Evolutionary conservation across 2,888 invertebrate genomes (phyloP), one percentile per base, ranked within the genome.

Genomic region (Cantharis rufa): DNA sequence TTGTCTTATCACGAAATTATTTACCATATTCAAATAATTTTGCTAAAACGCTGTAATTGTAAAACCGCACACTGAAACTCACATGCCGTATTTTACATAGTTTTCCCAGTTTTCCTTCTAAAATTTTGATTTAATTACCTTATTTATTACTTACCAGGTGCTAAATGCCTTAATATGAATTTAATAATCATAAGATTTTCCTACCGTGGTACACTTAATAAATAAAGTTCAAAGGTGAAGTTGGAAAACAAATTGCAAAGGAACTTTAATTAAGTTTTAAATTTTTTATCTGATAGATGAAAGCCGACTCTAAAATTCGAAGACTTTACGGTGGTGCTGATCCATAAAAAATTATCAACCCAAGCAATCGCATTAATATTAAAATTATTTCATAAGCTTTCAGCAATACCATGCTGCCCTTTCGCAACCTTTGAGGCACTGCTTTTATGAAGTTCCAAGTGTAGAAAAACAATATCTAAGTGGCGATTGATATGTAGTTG

Each of bases 11-110:
- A 21, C 21, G 24, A 66, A 66, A 66, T 66, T 66, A 66, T 66
- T 66, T 66, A 66, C 64, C 64, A 66, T 24, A 66, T 66, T 66
- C 64, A 66, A 66, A 66, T 66, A 66, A 66, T 66, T 66, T 66
- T 66, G 21, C 64, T 66, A 24, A 66, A 66, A 66, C 24, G 2
- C 21, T 66, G 21, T 24, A 66, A 66, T 66, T 66, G 21, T 66
- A 21, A 48, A 66, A 66, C 64, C 64, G n/a, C 64, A 66, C 64
- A 13, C 64, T 66, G 24, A 66, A 66, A 21, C 21, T 21, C 24
- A 66, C 24, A 66, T 21, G 64, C 64, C 24, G 64, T 24, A 66
- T 66, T 66, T 48, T 48, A 48, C 48, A 48, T 48, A 48, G 48
- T 48, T 48, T 48, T 48, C 48, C 48, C 13, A 66, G 64, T 66